Evolutionary conservation across 2,797 vertebrate genomes (phyloP), one percentile per base, ranked within the genome.

Genomic region (Dicrostonyx torquatus): DNA sequence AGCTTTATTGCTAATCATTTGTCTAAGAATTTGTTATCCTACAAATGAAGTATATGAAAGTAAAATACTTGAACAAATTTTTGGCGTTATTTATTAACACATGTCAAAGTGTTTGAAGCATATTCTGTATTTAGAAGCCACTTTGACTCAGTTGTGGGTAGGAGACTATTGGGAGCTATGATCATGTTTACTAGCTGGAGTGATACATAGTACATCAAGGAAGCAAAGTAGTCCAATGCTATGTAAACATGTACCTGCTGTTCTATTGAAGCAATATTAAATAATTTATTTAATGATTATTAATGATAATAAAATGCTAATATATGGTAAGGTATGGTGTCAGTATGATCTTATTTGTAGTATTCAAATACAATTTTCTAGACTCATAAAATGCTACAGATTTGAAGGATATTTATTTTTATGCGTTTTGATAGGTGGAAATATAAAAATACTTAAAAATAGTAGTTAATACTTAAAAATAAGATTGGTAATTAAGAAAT

Each of bases 351-450:
- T 75, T 3, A 7, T 64, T 0, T n/a, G 62, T 5, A 2, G 1
- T 55, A 24, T 55, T 87, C 10, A 87, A 78, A n/a, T 84, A 40
- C 88, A 93, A 94, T 58, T 75, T 50, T 58, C 17, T 91, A 55
- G 15, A 88, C 64, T 77, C 20, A 37, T 0, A 43, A 82, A 87
- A 80, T 72, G 8, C n/a, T 75, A 5, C 9, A 90, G 2, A 15
- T 0, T 85, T n/a, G 5, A 92, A 2, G 0, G 34, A 8, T 12
- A 64, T 75, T 20, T 89, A 14, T 10, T 78, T 34, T 3, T 86
- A 60, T 17, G 3, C 45, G 50, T 29, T 3, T 22, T 58, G 34
- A 68, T 37, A 17, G 0, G 0, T 55, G 75, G 60, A 91, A 92
- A 50, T 68, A 37, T 53, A 2, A 15, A 95, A 80, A 43, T 0